Conservation (phyloP, 2,797 vertebrate genomes). For the Xyrichtys novacula region DNA sequence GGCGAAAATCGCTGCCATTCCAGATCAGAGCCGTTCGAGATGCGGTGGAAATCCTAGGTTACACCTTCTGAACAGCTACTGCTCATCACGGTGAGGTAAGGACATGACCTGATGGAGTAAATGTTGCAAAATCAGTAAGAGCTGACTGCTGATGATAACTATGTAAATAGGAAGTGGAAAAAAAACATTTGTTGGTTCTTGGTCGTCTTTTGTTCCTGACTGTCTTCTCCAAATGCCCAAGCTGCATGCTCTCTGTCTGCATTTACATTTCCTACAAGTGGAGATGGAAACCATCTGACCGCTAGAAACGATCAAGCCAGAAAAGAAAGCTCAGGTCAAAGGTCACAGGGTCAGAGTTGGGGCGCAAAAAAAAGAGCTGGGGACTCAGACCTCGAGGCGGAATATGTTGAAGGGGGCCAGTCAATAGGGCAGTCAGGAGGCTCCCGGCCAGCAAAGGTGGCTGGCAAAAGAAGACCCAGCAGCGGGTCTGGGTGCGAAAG, state of each 20-base stretch:
- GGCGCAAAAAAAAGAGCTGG: background rate
- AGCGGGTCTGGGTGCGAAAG: background rate
- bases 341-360: background rate
- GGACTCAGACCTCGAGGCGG: background rate
- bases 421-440: background rate
- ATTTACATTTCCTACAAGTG: background rate
- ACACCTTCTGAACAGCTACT: too few species aligned
- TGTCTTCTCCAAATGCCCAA: background rate
- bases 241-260: background rate
- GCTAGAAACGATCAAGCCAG: background rate
- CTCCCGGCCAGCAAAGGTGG: background rate
- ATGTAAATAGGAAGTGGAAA: background rate
- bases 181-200: slow-evolving; percentile 3
- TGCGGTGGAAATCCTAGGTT: too few species aligned
- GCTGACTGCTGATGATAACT: background rate
- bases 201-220: background rate
- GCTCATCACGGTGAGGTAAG: background rate
- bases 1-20: too few species aligned
- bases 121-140: background rate
- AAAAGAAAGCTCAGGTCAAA: background rate
- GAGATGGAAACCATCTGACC: background rate
- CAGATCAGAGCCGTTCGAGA: too few species aligned
- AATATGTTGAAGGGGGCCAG: background rate
- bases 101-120: too few species aligned
- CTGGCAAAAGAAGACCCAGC: background rate